A percentile compares a stretch with the other conserved stretches of the same genome.
These are phyloP conservation scores for Hemistola chrysoprasaria DNA, from an alignment of 2,888 invertebrate species.

Conservation along the genomic window DNA sequence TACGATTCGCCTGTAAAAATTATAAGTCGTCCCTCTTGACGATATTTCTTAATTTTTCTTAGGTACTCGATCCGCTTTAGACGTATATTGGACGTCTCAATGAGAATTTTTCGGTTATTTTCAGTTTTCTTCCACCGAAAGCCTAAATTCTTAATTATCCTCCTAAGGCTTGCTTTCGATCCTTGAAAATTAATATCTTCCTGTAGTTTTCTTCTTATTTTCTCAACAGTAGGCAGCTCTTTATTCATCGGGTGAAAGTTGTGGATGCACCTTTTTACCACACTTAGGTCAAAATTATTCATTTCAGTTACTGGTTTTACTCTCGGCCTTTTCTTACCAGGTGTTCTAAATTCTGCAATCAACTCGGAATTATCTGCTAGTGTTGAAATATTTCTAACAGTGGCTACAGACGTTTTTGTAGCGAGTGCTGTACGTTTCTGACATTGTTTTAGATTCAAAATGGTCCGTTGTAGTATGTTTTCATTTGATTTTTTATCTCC, in stretches of 20 bases:
- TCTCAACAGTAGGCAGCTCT: constrained; percentile 33
- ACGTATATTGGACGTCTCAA: constrained; percentile 23
- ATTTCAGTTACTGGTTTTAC: constrained; percentile 7
- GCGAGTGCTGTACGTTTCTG: no score
- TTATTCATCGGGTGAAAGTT: constrained; percentile 38
- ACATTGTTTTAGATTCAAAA: no score
- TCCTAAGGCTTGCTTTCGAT: constrained; percentile 20
- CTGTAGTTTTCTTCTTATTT: constrained; percentile 18
- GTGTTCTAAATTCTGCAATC: constrained; percentile 4
- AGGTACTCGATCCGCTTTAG: constrained; percentile 22
- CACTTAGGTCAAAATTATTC: constrained; percentile 33
- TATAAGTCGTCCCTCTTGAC: constrained; percentile 14
- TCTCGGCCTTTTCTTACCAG: constrained; percentile 7
- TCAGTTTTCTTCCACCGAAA: constrained; percentile 27
- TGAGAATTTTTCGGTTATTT: constrained; percentile 25
- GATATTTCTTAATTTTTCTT: constrained; percentile 17
- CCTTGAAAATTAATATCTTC: constrained; percentile 31
- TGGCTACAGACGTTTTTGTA: no score
- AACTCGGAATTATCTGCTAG: background rate
- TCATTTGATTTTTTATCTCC: no score
- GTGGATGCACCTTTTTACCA: constrained; percentile 39
- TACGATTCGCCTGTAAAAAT: constrained; percentile 22
- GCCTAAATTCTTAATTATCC: constrained; percentile 23
- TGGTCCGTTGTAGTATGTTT: no score
- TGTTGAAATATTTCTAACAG: background rate